Evolutionary conservation across 2,113 vertebrate genomes (phyloP).

Genomic region (Pygoscelis adeliae): DNA sequence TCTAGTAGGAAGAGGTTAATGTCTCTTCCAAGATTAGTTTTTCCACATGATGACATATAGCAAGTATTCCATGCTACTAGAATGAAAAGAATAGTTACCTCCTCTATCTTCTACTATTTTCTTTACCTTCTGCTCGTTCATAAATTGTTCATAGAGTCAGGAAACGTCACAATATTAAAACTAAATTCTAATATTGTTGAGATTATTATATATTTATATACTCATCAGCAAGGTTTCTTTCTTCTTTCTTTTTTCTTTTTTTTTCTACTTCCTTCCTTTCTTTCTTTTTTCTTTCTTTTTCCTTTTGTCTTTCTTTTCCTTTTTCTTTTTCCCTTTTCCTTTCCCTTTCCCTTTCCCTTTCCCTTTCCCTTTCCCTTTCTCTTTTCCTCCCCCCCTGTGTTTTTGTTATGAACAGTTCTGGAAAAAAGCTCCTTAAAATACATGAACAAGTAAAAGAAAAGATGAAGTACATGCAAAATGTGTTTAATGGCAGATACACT

Average conservation of each 20-base stretch:
- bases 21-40: background rate
- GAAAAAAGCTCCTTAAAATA: background rate
- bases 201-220: background rate
- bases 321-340: background rate
- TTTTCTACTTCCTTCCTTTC: background rate
- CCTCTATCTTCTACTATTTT: background rate
- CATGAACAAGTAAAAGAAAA: background rate
- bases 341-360: background rate
- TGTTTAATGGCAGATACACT: background rate
- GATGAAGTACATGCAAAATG: background rate
- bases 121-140: background rate
- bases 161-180: background rate
- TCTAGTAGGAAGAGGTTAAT: background rate
- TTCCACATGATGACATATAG: background rate
- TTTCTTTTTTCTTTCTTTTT: too few relatives aligned
- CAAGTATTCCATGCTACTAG: background rate
- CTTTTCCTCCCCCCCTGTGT: fast-evolving
- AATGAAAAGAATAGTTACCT: background rate
- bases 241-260: too few relatives aligned
- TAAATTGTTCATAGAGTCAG: background rate
- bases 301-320: background rate
- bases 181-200: background rate
- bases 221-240: background rate
- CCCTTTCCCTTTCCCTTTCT: fast-evolving
- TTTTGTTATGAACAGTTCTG: background rate